phyloP scores from a whole-genome alignment of 2,113 vertebrate species.

The Boulengeromyrus knoepffleri region DNA sequence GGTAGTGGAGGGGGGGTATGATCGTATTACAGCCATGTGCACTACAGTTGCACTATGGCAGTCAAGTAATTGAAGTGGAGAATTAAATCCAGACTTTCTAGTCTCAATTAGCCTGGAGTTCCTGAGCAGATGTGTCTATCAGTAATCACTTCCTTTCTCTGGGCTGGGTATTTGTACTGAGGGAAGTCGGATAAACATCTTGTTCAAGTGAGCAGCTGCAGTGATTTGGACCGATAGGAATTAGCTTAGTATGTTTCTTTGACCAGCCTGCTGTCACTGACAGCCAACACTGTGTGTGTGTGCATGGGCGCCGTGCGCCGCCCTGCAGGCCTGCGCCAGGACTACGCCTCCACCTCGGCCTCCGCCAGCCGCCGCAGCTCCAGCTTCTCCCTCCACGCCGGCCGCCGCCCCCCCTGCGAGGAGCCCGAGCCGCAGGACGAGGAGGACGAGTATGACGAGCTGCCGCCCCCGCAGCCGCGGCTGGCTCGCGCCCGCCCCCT shows the following conservation, averaged over 20 bases:
- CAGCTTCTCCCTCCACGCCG: slow-evolving; percentile 69
- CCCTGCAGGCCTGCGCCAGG: slow-evolving; percentile 83
- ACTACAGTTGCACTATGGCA: background rate
- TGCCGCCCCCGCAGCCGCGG: slow-evolving; percentile 85
- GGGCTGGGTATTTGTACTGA: background rate
- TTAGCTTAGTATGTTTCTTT: background rate
- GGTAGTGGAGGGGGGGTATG: no score
- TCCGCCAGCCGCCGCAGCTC: slow-evolving; percentile 79
- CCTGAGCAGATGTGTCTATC: background rate
- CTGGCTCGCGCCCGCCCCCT: slow-evolving; percentile 74
- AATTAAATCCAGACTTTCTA: background rate
- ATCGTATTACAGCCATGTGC: background rate
- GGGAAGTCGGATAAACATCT: background rate
- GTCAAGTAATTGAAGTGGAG: background rate
- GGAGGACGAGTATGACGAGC: slow-evolving; percentile 84
- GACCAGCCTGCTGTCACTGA: background rate
- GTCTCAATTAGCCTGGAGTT: background rate
- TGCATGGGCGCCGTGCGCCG: background rate
- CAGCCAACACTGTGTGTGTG: background rate
- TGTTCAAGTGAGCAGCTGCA: background rate
- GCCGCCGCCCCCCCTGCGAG: slow-evolving; percentile 60
- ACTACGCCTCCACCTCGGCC: slow-evolving; percentile 87
- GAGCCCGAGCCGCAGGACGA: slow-evolving; percentile 79
- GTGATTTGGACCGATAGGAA: background rate
- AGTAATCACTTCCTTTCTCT: background rate